Conservation (phyloP, 2,113 vertebrate species). For the Desmodus rotundus region DNA sequence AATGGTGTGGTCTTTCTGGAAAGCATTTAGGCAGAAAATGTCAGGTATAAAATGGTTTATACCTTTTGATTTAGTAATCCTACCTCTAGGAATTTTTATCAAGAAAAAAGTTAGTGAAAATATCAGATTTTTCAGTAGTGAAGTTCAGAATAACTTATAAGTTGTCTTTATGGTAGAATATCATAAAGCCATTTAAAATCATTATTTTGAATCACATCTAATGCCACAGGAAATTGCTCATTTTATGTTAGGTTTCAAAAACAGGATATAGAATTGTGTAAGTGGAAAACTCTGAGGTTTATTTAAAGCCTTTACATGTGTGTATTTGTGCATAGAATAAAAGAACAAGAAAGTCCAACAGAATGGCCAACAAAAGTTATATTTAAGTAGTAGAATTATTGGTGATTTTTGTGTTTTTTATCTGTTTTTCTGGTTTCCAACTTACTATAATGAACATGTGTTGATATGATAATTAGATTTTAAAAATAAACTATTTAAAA, state of each 20-base stretch:
- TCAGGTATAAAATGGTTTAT: constrained; percentile 6
- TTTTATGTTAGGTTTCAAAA: constrained; percentile 33
- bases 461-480: constrained; percentile 34
- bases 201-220: not conserved
- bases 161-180: not conserved
- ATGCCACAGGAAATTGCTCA: not conserved
- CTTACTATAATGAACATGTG: constrained; percentile 13
- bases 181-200: not conserved
- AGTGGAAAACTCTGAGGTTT: not conserved
- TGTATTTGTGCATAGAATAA: not conserved
- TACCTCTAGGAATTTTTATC: not conserved
- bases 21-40: not conserved
- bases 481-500: constrained; percentile 19
- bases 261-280: not conserved
- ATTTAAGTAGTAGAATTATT: not conserved
- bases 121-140: not conserved
- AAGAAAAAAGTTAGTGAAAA: not conserved
- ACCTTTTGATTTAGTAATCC: constrained; percentile 8
- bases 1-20: not conserved
- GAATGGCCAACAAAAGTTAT: not conserved
- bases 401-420: constrained; percentile 13
- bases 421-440: constrained; percentile 31
- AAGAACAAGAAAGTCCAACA: constrained; percentile 17
- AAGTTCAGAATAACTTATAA: not conserved
- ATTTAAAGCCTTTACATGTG: constrained; percentile 23